Evolutionary conservation across 2,113 vertebrate species (phyloP).

Genomic region (Petrocephalus zakoni): DNA sequence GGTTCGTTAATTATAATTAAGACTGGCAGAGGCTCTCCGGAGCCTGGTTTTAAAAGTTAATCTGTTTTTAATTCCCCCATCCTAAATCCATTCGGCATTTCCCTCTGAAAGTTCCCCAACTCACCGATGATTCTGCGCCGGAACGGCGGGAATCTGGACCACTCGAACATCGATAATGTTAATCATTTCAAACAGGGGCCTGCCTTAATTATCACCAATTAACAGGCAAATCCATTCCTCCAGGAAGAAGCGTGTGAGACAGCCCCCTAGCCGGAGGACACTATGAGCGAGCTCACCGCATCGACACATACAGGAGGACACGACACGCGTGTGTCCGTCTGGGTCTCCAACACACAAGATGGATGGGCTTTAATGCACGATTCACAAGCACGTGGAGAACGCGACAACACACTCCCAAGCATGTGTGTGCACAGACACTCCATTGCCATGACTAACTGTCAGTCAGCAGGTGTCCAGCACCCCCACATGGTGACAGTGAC

Average conservation of each 20-base stretch:
- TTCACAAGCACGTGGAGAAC: background rate
- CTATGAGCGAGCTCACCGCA: background rate
- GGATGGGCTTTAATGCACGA: no score
- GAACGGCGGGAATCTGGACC: background rate
- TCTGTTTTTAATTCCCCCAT: background rate
- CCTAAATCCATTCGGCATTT: background rate
- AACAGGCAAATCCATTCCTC: background rate
- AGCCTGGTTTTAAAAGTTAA: background rate
- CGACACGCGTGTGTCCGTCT: background rate
- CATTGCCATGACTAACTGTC: background rate
- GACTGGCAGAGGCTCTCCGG: background rate
- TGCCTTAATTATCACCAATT: constrained; percentile 1
- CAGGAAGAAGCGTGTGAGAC: background rate
- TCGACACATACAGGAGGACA: background rate
- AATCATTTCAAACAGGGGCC: background rate
- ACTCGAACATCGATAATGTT: background rate
- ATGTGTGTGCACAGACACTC: background rate
- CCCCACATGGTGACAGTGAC: background rate
- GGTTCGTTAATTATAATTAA: background rate
- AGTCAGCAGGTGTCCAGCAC: background rate
- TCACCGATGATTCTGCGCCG: background rate
- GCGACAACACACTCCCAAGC: background rate
- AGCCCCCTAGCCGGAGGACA: background rate
- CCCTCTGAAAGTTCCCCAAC: background rate
- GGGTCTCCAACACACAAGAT: background rate